phyloP scores from a whole-genome alignment of 2,888 invertebrate species.

The Stenchaetothrips biformis region DNA sequence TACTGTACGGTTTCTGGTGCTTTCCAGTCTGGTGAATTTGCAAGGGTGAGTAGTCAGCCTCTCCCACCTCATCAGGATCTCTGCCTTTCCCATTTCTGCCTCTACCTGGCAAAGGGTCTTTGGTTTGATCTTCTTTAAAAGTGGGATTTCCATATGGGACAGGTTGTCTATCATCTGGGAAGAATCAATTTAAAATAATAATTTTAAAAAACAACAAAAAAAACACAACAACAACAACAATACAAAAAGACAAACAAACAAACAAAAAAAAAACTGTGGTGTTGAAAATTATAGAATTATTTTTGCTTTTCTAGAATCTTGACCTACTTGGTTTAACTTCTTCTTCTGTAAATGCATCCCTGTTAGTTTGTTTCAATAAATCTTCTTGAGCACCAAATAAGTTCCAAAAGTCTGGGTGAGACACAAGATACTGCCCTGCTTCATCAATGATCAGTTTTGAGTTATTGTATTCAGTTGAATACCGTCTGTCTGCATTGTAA shows the following conservation, averaged over 20 bases:
- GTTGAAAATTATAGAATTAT: no score
- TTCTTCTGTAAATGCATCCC: constrained; percentile 38
- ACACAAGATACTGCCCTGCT: neutral
- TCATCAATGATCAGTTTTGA: neutral
- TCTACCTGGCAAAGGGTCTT: neutral
- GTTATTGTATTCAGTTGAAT: constrained; percentile 40
- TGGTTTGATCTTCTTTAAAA: neutral
- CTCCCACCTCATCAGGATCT: neutral
- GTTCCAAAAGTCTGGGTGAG: neutral
- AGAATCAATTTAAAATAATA: no score
- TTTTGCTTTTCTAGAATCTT: no score
- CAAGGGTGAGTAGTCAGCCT: neutral
- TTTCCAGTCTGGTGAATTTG: constrained; percentile 52
- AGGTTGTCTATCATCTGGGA: neutral
- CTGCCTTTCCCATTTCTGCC: neutral
- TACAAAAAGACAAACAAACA: no score
- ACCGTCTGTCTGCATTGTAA: constrained; percentile 46
- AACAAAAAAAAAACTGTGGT: no score
- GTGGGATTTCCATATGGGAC: neutral
- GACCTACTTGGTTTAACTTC: constrained; percentile 42
- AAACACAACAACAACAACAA: no score
- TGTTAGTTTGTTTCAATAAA: neutral
- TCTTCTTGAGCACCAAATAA: constrained; percentile 4
- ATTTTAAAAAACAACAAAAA: no score
- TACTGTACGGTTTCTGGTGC: constrained; percentile 35